Conservation (phyloP, 2,113 vertebrate genomes). For the Eptatretus burgeri region DNA sequence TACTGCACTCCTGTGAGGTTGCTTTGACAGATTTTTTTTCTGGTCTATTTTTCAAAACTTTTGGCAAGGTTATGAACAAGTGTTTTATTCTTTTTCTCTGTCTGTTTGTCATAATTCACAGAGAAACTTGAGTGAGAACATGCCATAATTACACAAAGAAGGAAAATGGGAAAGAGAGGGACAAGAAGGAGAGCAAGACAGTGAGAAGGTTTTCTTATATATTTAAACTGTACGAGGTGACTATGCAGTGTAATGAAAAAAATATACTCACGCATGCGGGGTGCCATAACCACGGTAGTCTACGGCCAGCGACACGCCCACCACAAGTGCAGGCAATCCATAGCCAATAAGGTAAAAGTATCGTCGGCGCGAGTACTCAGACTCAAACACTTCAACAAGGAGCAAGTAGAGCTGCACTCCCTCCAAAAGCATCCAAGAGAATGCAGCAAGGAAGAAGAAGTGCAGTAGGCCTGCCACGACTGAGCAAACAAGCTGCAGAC, state of each 20-base stretch:
- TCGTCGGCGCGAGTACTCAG: conserved; percentile 57
- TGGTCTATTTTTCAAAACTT: too few relatives aligned
- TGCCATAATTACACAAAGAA: background rate
- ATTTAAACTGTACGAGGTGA: too few relatives aligned
- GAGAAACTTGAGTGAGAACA: too few relatives aligned
- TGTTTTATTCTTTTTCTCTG: too few relatives aligned
- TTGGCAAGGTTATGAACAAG: too few relatives aligned
- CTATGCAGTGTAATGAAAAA: too few relatives aligned
- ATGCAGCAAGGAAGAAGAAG: conserved; percentile 95
- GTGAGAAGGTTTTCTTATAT: conserved; percentile 8
- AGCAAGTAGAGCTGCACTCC: conserved; percentile 94
- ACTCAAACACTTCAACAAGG: conserved; percentile 96
- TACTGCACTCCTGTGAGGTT: too few relatives aligned
- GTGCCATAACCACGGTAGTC: conserved; percentile 90
- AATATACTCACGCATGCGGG: conserved; percentile 52
- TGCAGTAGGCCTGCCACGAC: conserved; percentile 80
- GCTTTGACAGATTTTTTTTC: too few relatives aligned
- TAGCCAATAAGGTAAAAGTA: conserved; percentile 92
- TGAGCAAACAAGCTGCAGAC: conserved; percentile 55
- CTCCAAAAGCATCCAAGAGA: conserved; percentile 98
- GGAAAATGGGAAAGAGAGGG: background rate
- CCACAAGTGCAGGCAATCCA: conserved; percentile 60
- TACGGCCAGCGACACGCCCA: conserved; percentile 62
- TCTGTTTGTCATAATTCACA: too few relatives aligned
- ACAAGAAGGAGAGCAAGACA: background rate